Evolutionary conservation across 2,888 invertebrate genomes (phyloP).

Genomic region (Ochropleura plecta): DNA sequence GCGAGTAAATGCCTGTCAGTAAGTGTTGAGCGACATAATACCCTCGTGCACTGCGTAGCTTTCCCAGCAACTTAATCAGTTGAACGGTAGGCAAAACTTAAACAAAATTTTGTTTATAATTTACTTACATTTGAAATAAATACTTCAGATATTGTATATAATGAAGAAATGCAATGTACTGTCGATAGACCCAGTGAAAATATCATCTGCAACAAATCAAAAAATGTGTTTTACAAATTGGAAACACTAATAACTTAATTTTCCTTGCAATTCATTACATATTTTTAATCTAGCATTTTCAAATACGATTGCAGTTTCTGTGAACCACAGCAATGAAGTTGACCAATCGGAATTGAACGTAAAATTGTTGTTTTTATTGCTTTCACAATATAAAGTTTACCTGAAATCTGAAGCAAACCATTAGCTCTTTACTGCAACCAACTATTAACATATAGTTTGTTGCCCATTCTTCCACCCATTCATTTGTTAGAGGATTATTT

Average conservation of each 20-base stretch:
- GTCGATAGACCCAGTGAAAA: constrained; percentile 1
- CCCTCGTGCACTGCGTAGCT: too few species aligned
- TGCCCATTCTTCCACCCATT: constrained; percentile 20
- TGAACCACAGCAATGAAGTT: too few species aligned
- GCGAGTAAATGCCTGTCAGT: too few species aligned
- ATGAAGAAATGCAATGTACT: constrained; percentile 5
- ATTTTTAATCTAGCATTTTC: too few species aligned
- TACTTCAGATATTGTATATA: background rate
- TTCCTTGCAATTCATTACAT: too few species aligned
- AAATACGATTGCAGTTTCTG: too few species aligned
- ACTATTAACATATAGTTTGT: constrained; percentile 35
- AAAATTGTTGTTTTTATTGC: too few species aligned
- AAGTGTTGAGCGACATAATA: too few species aligned
- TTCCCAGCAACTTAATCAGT: too few species aligned
- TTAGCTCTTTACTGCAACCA: constrained; percentile 20
- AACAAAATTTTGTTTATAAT: background rate
- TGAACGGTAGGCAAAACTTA: too few species aligned
- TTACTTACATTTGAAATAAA: background rate
- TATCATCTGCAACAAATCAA: constrained; percentile 21
- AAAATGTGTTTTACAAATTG: too few species aligned
- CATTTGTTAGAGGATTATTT: background rate
- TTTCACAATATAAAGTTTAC: background rate
- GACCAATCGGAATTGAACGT: too few species aligned
- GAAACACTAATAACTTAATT: background rate
- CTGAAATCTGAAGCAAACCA: constrained; percentile 35